Evolutionary conservation across 64 coral and sea anemone species (phyloP).

Genomic region (Platygyra sinensis): DNA sequence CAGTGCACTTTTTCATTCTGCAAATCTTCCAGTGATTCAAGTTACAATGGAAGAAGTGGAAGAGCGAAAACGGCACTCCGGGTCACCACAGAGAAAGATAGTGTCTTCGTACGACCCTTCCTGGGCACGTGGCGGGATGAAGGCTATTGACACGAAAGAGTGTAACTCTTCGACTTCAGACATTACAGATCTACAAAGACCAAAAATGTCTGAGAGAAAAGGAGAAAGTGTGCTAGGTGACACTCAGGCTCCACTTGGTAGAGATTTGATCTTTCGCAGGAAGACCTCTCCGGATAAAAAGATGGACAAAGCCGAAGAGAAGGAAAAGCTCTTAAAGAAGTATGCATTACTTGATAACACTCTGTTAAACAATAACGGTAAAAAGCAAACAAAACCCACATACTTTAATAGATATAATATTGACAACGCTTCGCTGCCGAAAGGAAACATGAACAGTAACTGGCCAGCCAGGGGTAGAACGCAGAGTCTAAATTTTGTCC

Average conservation of each 20-base stretch:
- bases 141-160: not conserved
- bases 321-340: not conserved
- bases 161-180: not conserved
- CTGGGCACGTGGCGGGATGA: not conserved
- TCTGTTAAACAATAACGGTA: not conserved
- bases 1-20: not conserved
- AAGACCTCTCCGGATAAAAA: not conserved
- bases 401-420: constrained; percentile 7
- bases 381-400: not conserved
- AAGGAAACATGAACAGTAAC: not conserved
- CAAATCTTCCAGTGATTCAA: constrained; percentile 4
- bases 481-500: constrained; percentile 9
- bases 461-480: not conserved
- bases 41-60: not conserved
- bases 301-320: not conserved
- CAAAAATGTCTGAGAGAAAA: not conserved
- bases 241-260: not conserved
- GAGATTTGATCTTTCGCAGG: not conserved
- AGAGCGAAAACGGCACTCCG: not conserved
- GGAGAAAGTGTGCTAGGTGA: not conserved
- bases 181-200: not conserved
- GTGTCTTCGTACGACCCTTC: not conserved
- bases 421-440: not conserved
- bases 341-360: not conserved
- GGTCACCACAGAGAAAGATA: not conserved